Evolutionary conservation across 2,113 vertebrate species (phyloP).

Genomic region (Myrmecophaga tridactyla): DNA sequence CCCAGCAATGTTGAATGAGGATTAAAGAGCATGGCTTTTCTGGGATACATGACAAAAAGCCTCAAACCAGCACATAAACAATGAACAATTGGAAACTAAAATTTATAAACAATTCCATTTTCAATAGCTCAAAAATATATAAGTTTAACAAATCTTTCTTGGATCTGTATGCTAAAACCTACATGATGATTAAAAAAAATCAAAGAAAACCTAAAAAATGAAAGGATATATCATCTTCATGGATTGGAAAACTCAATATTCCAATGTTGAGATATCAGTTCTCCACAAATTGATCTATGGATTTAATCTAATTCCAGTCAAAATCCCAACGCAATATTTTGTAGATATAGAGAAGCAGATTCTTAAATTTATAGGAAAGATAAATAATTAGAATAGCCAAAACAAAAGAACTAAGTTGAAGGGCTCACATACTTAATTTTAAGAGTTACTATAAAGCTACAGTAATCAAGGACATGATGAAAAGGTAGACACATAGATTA

Average conservation of each 20-base stretch:
- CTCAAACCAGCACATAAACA: not conserved
- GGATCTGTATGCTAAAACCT: not conserved
- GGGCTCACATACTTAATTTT: not conserved
- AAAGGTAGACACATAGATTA: not conserved
- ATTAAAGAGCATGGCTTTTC: no score
- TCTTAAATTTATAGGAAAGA: not conserved
- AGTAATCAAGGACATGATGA: not conserved
- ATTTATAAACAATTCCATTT: not conserved
- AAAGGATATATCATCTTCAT: not conserved
- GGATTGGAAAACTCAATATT: not conserved
- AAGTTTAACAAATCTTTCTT: not conserved
- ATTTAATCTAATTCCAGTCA: not conserved
- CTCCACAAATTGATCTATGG: not conserved
- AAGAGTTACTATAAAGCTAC: not conserved
- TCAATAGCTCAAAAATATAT: not conserved
- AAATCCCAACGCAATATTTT: not conserved
- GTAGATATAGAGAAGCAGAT: not conserved
- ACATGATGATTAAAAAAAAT: not conserved
- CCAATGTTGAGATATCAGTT: not conserved
- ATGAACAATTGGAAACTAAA: not conserved
- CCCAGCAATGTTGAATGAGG: no score
- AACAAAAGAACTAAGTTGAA: not conserved
- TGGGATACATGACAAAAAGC: no score
- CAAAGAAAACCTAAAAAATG: not conserved
- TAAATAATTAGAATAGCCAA: not conserved